Evolutionary conservation across 2,888 invertebrate genomes (phyloP).

Genomic region (Dynastes hyllus): DNA sequence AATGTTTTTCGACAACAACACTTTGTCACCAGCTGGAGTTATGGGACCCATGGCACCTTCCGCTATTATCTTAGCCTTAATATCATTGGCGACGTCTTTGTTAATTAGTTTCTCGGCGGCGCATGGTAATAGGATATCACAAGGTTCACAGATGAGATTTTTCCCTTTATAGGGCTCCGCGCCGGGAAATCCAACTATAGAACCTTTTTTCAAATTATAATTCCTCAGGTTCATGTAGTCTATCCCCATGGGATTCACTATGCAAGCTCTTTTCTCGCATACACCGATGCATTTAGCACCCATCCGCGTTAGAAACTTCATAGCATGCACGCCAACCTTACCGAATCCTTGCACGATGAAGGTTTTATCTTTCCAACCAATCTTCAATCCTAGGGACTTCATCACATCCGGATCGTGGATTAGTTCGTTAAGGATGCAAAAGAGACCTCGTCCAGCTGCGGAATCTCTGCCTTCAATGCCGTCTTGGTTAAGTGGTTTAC

Average conservation of each 20-base stretch:
- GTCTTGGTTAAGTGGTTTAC: conserved; percentile 91
- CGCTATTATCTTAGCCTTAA: conserved; percentile 91
- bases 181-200: conserved; percentile 92
- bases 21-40: conserved; percentile 87
- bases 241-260: conserved; percentile 80
- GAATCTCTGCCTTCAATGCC: conserved; percentile 90
- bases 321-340: conserved; percentile 86
- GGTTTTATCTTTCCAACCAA: conserved; percentile 82
- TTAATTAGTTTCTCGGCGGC: conserved; percentile 94
- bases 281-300: conserved; percentile 85
- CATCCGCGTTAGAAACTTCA: conserved; percentile 79
- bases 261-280: conserved; percentile 78
- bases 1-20: conserved; percentile 82
- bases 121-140: conserved; percentile 96
- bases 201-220: conserved; percentile 87
- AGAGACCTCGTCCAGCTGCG: conserved; percentile 88
- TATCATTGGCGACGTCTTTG: conserved; percentile 86
- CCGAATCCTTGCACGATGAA: conserved; percentile 88
- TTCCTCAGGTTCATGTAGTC: conserved; percentile 84
- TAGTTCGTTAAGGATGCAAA: conserved; percentile 82
- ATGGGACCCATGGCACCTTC: conserved; percentile 95
- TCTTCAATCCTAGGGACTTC: conserved; percentile 77
- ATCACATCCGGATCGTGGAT: conserved; percentile 83
- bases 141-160: conserved; percentile 87
- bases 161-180: conserved; percentile 72